Conservation (phyloP, 2,888 invertebrate species). For the Periphyllus acericola region DNA sequence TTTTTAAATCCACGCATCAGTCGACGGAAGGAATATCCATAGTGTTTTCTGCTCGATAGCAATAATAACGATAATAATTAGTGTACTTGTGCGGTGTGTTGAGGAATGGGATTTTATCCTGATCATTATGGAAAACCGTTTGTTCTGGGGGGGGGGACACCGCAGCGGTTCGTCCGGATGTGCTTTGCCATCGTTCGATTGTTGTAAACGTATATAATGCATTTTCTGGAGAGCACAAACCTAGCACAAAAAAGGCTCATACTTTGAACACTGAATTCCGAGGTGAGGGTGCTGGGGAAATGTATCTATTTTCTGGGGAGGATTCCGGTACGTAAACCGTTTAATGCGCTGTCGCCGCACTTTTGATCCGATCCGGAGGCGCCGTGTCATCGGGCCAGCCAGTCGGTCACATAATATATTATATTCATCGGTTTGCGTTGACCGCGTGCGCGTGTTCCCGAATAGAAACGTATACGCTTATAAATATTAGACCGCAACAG, state of each 20-base stretch:
- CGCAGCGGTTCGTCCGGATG: neutral
- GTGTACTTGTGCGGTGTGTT: too few species aligned
- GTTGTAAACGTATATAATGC: neutral
- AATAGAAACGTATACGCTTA: neutral
- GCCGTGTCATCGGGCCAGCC: neutral
- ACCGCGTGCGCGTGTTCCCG: neutral
- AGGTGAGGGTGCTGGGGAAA: too few species aligned
- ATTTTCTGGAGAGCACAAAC: too few species aligned
- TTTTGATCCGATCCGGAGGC: constrained; percentile 13
- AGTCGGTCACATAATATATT: neutral
- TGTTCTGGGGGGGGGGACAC: too few species aligned
- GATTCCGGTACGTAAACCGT: neutral
- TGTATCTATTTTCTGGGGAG: neutral
- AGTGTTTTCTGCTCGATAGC: too few species aligned
- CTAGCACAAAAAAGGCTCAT: too few species aligned
- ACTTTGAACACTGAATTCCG: too few species aligned
- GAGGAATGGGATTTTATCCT: too few species aligned
- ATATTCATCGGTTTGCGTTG: neutral
- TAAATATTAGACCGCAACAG: neutral
- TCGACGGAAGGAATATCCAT: too few species aligned
- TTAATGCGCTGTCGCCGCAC: neutral
- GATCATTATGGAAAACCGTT: too few species aligned
- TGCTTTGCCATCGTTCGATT: neutral
- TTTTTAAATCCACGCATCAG: too few species aligned
- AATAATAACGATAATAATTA: too few species aligned